Percentiles rank a stretch among this genome's conserved stretches.
Evolutionary conservation across 2,113 vertebrate genomes (phyloP).

Genomic region (Leptodactylus fuscus): DNA sequence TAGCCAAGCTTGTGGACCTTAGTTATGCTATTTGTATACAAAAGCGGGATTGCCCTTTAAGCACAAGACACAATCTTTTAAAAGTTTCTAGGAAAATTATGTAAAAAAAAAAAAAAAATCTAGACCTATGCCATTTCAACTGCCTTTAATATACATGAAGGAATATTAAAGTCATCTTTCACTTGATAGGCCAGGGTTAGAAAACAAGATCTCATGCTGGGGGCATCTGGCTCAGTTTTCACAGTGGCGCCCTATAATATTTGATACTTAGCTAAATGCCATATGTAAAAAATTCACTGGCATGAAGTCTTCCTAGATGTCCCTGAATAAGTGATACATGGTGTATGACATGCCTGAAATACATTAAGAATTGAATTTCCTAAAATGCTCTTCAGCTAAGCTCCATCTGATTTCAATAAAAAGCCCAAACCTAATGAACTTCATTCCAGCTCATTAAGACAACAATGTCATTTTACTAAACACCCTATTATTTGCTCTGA

Average conservation of each 20-base stretch:
- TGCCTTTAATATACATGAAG: background rate
- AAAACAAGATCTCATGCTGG: background rate
- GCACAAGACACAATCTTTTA: background rate
- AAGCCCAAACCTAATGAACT: slow-evolving; percentile 73
- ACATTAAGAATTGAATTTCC: slow-evolving; percentile 42
- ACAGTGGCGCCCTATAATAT: background rate
- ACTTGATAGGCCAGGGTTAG: background rate
- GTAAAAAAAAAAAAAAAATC: too few relatives aligned
- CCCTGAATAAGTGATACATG: background rate
- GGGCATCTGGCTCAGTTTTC: background rate
- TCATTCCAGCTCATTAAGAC: slow-evolving; percentile 73
- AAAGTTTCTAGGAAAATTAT: background rate
- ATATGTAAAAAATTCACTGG: background rate
- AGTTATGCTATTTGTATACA: too few relatives aligned
- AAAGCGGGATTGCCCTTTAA: too few relatives aligned
- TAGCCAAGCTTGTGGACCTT: too few relatives aligned
- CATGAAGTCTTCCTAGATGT: background rate
- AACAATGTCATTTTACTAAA: slow-evolving; percentile 73
- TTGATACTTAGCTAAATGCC: background rate
- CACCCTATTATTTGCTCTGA: slow-evolving; percentile 75
- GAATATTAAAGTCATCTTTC: background rate
- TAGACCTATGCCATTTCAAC: background rate
- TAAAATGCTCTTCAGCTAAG: slow-evolving; percentile 63
- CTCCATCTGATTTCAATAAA: slow-evolving; percentile 77
- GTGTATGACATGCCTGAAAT: background rate